Conservation (phyloP, 2,113 vertebrate genomes). For the Lycaon pictus region DNA sequence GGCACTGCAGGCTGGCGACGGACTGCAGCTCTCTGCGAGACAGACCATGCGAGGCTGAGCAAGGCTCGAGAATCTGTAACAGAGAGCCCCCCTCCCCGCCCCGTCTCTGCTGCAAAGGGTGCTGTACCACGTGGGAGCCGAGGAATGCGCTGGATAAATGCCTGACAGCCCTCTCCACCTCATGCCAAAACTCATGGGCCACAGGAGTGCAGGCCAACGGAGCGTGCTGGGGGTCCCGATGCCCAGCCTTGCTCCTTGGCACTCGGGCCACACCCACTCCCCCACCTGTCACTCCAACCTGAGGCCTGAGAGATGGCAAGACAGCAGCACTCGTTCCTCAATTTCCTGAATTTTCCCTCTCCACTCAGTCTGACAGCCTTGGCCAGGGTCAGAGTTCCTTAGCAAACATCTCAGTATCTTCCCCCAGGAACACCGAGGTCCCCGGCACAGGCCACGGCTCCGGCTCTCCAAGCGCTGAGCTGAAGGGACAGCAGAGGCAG, state of each 20-base stretch:
- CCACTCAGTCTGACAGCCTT: conserved; percentile 51
- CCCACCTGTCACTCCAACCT: not conserved
- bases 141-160: not conserved
- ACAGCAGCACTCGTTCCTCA: not conserved
- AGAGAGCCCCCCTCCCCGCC: not conserved
- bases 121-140: not conserved
- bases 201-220: not conserved
- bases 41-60: accelerated
- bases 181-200: not conserved
- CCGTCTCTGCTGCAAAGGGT: not conserved
- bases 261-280: not conserved
- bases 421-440: conserved; percentile 23
- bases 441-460: not conserved
- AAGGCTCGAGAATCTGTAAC: conserved; percentile 21
- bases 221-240: not conserved
- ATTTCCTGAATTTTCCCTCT: conserved; percentile 54
- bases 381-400: conserved; percentile 31
- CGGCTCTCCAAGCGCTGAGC: not conserved
- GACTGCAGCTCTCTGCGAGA: not conserved
- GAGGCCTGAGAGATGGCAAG: not conserved
- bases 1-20: not conserved
- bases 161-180: not conserved
- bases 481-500: not conserved
- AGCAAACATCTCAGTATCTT: conserved; percentile 50
- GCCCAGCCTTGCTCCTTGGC: not conserved